These are phyloP conservation scores for Mimas tiliae DNA, from an alignment of 2,888 invertebrate species.

Conservation along the genomic window DNA sequence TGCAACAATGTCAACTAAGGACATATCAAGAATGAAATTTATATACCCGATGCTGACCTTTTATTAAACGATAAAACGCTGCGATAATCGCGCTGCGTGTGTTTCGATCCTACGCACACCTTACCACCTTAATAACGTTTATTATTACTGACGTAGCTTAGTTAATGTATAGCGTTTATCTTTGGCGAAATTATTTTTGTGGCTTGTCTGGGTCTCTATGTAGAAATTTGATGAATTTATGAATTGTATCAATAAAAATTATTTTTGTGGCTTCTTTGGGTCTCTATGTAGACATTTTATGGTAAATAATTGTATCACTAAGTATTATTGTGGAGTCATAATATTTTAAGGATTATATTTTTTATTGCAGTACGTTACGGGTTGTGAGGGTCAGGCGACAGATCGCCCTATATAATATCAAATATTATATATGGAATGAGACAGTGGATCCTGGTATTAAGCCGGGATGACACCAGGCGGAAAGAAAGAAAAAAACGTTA, in stretches of 20 bases:
- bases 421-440: too few species aligned
- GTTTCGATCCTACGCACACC: conserved; percentile 21
- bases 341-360: too few species aligned
- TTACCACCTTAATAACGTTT: conserved; percentile 11
- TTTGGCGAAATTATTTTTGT: conserved; percentile 9
- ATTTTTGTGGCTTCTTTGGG: too few species aligned
- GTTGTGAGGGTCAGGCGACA: too few species aligned
- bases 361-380: too few species aligned
- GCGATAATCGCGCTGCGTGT: conserved; percentile 18
- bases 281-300: too few species aligned
- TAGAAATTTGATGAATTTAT: background rate
- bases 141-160: conserved; percentile 11
- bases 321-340: background rate
- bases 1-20: conserved; percentile 16
- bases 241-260: background rate
- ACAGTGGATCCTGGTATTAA: too few species aligned
- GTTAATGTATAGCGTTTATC: conserved; percentile 1
- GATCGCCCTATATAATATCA: too few species aligned
- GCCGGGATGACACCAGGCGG: too few species aligned
- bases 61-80: conserved; percentile 17
- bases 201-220: background rate
- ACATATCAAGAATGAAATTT: conserved; percentile 26
- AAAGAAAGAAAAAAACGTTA: too few species aligned
- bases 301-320: too few species aligned
- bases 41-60: conserved; percentile 16